Conservation (phyloP, 2,113 vertebrate genomes). For the Gymnobelideus leadbeateri region DNA sequence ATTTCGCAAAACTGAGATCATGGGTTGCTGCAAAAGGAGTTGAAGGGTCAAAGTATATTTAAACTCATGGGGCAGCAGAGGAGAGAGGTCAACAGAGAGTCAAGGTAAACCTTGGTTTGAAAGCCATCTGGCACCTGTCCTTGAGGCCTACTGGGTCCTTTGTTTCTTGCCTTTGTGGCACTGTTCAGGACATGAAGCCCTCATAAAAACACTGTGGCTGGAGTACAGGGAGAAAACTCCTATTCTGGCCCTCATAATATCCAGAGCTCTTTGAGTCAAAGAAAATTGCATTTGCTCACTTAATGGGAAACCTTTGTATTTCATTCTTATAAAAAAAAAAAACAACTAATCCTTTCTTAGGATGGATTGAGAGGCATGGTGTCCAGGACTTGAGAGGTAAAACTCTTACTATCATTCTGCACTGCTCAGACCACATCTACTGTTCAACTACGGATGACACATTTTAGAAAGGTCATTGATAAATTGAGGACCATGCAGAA, state of each 20-base stretch:
- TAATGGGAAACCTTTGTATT: background rate
- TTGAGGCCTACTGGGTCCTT: background rate
- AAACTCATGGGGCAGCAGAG: background rate
- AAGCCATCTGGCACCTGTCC: background rate
- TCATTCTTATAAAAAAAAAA: background rate
- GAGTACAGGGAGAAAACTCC: background rate
- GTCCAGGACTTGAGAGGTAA: background rate
- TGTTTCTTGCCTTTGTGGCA: background rate
- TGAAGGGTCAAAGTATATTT: background rate
- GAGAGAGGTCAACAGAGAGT: background rate
- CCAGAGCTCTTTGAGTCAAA: background rate
- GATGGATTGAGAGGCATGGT: background rate
- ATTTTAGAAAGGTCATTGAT: background rate
- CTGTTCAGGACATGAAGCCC: background rate
- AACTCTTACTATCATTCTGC: background rate
- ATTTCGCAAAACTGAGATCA: background rate
- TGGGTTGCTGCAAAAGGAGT: background rate
- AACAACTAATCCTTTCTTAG: background rate
- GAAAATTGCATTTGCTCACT: background rate
- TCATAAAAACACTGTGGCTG: background rate
- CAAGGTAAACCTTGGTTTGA: background rate
- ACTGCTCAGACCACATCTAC: background rate
- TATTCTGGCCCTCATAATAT: background rate
- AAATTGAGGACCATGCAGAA: background rate
- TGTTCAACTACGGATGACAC: background rate